Conservation (phyloP, 2,888 invertebrate species). For the Hyles lineata region DNA sequence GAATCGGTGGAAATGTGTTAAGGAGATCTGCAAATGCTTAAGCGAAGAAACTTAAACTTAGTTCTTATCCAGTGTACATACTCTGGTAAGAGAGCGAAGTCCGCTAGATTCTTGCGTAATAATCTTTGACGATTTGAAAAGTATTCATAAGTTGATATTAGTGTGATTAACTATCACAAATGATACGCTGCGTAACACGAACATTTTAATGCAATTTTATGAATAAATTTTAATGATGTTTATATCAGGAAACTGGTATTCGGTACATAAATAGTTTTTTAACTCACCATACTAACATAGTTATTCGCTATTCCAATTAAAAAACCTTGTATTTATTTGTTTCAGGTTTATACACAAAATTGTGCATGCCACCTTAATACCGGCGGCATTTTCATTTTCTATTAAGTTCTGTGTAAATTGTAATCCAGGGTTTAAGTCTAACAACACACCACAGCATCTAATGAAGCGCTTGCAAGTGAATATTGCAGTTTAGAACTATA, state of each 20-base stretch:
- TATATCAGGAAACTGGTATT: too few species aligned
- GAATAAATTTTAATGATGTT: too few species aligned
- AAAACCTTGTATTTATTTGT: too few species aligned
- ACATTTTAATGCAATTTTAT: too few species aligned
- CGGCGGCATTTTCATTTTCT: background rate
- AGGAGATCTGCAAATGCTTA: conserved; percentile 12
- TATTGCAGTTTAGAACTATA: background rate
- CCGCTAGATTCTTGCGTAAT: background rate
- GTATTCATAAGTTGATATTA: background rate
- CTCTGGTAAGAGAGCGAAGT: background rate
- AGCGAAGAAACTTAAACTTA: conserved; percentile 5
- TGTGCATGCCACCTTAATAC: too few species aligned
- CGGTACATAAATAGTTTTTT: too few species aligned
- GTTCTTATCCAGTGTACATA: background rate
- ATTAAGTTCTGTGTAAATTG: background rate
- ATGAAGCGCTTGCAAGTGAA: background rate
- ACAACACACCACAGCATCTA: background rate
- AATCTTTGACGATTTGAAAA: background rate
- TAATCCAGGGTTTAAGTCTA: background rate
- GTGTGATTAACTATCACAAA: too few species aligned
- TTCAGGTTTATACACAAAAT: too few species aligned
- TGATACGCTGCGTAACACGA: too few species aligned
- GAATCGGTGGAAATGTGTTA: conserved; percentile 21
- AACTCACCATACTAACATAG: too few species aligned
- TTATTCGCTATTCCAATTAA: too few species aligned